Base-by-base conservation (phyloP, 2,113 vertebrate genomes). In the Caranx ignobilis region DNA sequence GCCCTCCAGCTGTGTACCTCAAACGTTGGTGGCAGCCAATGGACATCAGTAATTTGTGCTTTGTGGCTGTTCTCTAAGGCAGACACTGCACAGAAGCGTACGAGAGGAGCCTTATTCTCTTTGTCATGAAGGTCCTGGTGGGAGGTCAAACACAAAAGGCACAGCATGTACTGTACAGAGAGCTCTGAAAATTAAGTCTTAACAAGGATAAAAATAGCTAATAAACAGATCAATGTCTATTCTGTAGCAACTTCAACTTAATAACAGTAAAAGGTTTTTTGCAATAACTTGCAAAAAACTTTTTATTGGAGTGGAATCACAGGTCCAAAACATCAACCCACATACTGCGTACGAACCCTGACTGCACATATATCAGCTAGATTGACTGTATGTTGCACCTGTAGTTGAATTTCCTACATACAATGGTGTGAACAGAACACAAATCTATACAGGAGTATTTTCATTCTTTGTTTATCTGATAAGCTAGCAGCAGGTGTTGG, bases 21-120 rank as follows among this genome's bases (percentile, higher is more conserved):
- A 76, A 94, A 96, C 34, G 82, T 90, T 60, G 92, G 85, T 5
- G 96, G 91, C 66, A 99, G 93, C 97, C 97, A 99, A 0, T 97
- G 95, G 72, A 99, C 86, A 65, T 98, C 97, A 41, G 96, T 96
- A 84, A 96, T 85, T 16, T 93, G 11, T 31, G 92, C 94, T 91
- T 91, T 95, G 82, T 98, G 97, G 47, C 96, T 94, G 19, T 75
- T 87, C 61, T 96, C 91, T 67, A 92, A 86, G 6, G 95, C 93
- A 57, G 98, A 99, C 52, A 95, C 87, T 2, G 94, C 95, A 56
- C 95, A 95, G 89, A 91, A 93, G 57, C 86, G 93, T 87, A 96
- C 93, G 31, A 94, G 81, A 34, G 90, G 88, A 52, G 80, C 81
- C 62, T 93, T 93, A 45, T 79, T 93, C 35, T 82, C 79, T 66